A percentile compares a stretch with the other conserved stretches of the same genome.
phyloP scores from a whole-genome alignment of 2,888 invertebrate species.

The Drosophila picticornis region DNA sequence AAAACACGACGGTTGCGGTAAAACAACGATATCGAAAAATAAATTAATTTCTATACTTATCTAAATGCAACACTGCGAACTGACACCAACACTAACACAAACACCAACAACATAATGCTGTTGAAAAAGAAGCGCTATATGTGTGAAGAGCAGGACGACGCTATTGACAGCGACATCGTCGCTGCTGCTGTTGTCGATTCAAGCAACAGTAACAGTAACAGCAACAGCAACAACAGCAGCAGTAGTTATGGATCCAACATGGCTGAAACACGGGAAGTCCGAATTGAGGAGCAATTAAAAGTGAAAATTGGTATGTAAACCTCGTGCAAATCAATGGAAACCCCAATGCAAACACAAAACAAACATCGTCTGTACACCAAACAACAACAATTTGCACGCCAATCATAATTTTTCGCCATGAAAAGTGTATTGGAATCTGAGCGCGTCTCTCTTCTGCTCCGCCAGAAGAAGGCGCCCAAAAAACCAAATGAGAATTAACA shows the following conservation, averaged over 20 bases:
- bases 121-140: constrained; percentile 83
- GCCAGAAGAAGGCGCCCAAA: constrained; percentile 34
- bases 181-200: constrained; percentile 54
- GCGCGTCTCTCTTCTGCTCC: constrained; percentile 56
- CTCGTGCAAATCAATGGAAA: constrained; percentile 62
- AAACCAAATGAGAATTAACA: constrained; percentile 32
- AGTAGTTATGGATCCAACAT: constrained; percentile 94
- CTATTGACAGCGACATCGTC: constrained; percentile 65
- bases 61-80: constrained; percentile 67
- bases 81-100: constrained; percentile 47
- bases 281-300: constrained; percentile 96
- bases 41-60: constrained; percentile 55
- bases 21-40: constrained; percentile 39
- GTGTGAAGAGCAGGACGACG: constrained; percentile 78
- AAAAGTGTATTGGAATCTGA: constrained; percentile 77
- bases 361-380: constrained; percentile 15
- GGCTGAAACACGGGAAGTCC: constrained; percentile 95
- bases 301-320: constrained; percentile 95
- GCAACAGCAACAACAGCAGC: constrained; percentile 73
- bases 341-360: constrained; percentile 31
- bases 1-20: constrained; percentile 41
- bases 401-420: constrained; percentile 43
- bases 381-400: constrained; percentile 28
- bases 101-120: constrained; percentile 75
- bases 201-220: constrained; percentile 64